A percentile compares a stretch with the other conserved stretches of the same genome.
These are phyloP conservation scores for Heliconius cydno DNA, from an alignment of 2,888 invertebrate species.

Conservation along the genomic window DNA sequence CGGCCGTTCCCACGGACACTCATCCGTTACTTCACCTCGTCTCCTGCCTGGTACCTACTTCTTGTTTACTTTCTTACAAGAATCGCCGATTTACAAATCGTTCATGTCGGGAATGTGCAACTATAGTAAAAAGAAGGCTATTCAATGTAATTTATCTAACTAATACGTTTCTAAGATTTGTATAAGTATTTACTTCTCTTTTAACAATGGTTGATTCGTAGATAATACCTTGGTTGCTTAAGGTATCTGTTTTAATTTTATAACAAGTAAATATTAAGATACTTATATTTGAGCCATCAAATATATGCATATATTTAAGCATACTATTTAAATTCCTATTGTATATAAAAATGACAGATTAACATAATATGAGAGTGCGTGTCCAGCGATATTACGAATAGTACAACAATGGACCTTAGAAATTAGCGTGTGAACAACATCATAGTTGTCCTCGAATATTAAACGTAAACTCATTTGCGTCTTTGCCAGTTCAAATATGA, in stretches of 20 bases:
- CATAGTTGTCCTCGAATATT: conserved; percentile 30
- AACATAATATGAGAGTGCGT: conserved; percentile 9
- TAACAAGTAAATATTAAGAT: too few relatives aligned
- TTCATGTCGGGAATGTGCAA: conserved; percentile 25
- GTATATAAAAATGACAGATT: not conserved
- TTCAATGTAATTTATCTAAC: not conserved
- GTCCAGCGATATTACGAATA: conserved; percentile 12
- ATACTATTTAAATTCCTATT: not conserved
- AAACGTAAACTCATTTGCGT: conserved; percentile 29
- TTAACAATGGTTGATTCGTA: too few relatives aligned
- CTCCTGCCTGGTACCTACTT: conserved; percentile 46
- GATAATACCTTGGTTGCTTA: too few relatives aligned
- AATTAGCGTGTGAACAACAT: conserved; percentile 25
- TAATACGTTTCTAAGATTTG: not conserved
- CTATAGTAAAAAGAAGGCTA: not conserved
- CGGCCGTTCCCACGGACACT: conserved; percentile 82
- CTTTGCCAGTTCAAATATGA: conserved; percentile 43
- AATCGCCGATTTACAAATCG: conserved; percentile 39
- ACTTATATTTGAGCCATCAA: too few relatives aligned
- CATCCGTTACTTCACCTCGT: conserved; percentile 81
- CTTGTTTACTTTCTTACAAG: conserved; percentile 55
- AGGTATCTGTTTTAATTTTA: too few relatives aligned
- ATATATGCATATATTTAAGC: too few relatives aligned
- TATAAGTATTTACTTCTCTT: not conserved
- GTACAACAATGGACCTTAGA: conserved; percentile 28